These are phyloP conservation scores for Enteromius thamalakanensis DNA, from an alignment of 2,797 vertebrate species.

Conservation along the genomic window DNA sequence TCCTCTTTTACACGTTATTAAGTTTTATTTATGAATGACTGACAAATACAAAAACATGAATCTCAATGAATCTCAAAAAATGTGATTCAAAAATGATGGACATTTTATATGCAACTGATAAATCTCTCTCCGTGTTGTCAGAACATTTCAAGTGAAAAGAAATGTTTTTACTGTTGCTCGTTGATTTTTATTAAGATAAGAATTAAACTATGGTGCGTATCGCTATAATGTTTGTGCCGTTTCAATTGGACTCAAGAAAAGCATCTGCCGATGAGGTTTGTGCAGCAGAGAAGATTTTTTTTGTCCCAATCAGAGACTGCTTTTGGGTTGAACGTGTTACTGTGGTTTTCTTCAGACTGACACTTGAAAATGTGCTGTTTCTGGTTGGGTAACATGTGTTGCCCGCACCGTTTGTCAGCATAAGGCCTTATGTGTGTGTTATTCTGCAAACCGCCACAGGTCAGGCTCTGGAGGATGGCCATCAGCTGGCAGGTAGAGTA, in stretches of 20 bases:
- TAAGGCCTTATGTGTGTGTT: slow-evolving; percentile 60
- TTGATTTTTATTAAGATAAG: not conserved
- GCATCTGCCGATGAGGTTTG: not conserved
- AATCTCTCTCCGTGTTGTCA: not conserved
- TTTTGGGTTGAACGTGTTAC: not conserved
- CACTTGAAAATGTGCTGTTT: not conserved
- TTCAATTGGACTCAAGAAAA: not conserved
- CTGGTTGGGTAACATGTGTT: slow-evolving; percentile 36
- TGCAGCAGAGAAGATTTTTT: not conserved
- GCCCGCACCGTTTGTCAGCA: slow-evolving; percentile 36
- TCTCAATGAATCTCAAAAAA: not conserved
- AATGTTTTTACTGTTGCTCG: not conserved
- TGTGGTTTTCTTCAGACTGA: not conserved
- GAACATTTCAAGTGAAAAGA: not conserved
- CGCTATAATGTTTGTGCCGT: not conserved
- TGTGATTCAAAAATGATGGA: not conserved
- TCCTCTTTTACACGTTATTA: not conserved
- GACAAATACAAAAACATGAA: not conserved
- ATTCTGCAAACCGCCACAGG: slow-evolving; percentile 89
- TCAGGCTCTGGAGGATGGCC: slow-evolving; percentile 90
- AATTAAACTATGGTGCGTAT: not conserved
- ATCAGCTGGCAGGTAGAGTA: slow-evolving; percentile 95
- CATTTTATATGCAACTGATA: not conserved
- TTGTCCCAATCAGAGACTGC: not conserved
- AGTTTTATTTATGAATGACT: not conserved